Conservation (phyloP, 1,140 invertebrate species). For the Olivierus martensii region DNA sequence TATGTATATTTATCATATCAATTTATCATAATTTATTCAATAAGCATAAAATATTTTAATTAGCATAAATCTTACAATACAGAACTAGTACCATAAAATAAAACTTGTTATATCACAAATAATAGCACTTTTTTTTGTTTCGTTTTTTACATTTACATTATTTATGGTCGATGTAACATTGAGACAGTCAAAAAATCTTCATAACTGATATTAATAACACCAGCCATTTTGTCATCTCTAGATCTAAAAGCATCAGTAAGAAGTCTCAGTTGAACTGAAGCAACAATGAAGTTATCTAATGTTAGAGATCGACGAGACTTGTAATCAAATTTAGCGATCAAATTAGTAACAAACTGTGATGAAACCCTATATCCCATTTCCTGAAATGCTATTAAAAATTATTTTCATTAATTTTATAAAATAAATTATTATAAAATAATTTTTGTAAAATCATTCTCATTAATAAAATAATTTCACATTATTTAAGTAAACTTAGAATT, state of each 20-base stretch:
- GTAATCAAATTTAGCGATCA: neutral
- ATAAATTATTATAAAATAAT: too few species aligned
- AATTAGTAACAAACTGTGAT: neutral
- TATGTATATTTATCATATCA: too few species aligned
- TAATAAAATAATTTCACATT: too few species aligned
- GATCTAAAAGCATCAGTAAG: conserved; percentile 9
- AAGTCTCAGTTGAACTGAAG: neutral
- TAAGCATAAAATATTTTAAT: too few species aligned
- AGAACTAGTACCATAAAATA: too few species aligned
- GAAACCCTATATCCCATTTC: neutral
- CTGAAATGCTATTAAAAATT: neutral
- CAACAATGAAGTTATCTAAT: neutral
- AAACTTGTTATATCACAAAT: too few species aligned
- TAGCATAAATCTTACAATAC: too few species aligned
- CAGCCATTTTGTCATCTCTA: conserved; percentile 1
- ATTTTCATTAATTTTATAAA: too few species aligned
- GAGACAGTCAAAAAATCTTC: conserved; percentile 4
- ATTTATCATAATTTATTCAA: too few species aligned
- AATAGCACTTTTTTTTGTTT: too few species aligned
- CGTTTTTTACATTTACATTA: neutral
- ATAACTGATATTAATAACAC: conserved; percentile 5
- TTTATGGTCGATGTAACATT: neutral
- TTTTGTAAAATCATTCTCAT: too few species aligned
- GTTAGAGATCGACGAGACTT: neutral
- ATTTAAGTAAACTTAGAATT: too few species aligned